These are phyloP conservation scores for Semnornis frantzii DNA, from an alignment of 2,113 vertebrate genomes.

Conservation along the genomic window DNA sequence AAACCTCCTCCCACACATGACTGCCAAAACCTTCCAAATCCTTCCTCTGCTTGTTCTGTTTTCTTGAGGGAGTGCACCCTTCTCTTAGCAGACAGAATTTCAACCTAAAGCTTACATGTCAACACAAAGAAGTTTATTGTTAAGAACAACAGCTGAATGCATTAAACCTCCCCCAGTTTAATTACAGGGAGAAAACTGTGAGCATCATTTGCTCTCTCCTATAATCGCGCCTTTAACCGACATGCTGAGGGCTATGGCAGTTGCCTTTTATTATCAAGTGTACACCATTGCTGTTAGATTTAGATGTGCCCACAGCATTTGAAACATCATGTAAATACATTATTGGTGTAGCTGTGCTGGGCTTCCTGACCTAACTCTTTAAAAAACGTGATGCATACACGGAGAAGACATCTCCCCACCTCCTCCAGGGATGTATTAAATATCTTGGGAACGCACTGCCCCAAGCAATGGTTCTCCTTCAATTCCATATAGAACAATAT, in stretches of 20 bases:
- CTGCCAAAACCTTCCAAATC: neutral
- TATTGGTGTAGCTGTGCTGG: neutral
- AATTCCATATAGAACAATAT: neutral
- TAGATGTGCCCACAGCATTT: neutral
- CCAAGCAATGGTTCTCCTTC: neutral
- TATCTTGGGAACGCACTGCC: neutral
- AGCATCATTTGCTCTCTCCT: neutral
- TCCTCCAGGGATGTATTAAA: neutral
- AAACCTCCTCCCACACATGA: neutral
- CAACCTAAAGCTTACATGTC: neutral
- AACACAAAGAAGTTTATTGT: neutral
- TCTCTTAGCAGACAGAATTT: neutral
- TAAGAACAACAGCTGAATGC: neutral
- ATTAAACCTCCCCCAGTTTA: accelerated
- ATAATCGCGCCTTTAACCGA: neutral
- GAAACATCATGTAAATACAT: neutral
- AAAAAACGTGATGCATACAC: neutral
- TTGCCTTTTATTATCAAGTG: neutral
- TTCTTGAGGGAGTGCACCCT: neutral
- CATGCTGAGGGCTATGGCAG: neutral
- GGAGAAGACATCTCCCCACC: neutral
- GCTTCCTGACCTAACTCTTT: neutral
- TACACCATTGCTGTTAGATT: neutral
- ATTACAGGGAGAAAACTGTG: neutral
- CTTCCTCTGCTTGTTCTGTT: neutral